Evolutionary conservation across 2,888 invertebrate genomes (phyloP).

Genomic region (Drosophila atripex): DNA sequence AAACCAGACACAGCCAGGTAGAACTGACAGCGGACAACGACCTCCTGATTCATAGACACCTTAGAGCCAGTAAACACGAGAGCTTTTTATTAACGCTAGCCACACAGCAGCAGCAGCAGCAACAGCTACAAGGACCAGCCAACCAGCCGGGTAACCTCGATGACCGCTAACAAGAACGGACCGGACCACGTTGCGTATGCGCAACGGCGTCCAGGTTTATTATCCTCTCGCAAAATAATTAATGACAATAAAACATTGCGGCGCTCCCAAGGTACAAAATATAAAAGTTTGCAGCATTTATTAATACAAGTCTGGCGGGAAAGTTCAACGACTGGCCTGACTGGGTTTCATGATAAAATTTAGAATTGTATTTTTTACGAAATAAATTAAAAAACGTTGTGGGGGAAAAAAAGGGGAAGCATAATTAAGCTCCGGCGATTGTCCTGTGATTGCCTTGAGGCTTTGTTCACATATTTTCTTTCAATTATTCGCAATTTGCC

Average conservation of each 20-base stretch:
- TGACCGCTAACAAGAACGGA: conserved; percentile 32
- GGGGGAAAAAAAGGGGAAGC: not conserved
- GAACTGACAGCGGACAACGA: conserved; percentile 35
- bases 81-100: conserved; percentile 70
- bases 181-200: conserved; percentile 43
- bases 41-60: conserved; percentile 47
- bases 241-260: conserved; percentile 27
- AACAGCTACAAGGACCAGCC: conserved; percentile 36
- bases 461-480: conserved; percentile 52
- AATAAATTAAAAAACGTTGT: no score
- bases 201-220: conserved; percentile 32
- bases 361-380: not conserved
- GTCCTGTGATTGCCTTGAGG: conserved; percentile 1
- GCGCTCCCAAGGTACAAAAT: conserved; percentile 9
- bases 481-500: conserved; percentile 74
- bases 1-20: conserved; percentile 29
- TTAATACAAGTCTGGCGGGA: not conserved
- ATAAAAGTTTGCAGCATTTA: conserved; percentile 14
- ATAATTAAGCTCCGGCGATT: conserved; percentile 3
- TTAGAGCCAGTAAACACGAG: conserved; percentile 24
- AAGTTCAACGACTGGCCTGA: conserved; percentile 2
- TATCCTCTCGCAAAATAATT: conserved; percentile 34
- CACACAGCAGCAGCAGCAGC: conserved; percentile 61
- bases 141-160: conserved; percentile 24
- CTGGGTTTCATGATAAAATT: not conserved